These are phyloP conservation scores for Lamellibrachia satsuma DNA, from an alignment of 2,888 invertebrate species.

Conservation along the genomic window DNA sequence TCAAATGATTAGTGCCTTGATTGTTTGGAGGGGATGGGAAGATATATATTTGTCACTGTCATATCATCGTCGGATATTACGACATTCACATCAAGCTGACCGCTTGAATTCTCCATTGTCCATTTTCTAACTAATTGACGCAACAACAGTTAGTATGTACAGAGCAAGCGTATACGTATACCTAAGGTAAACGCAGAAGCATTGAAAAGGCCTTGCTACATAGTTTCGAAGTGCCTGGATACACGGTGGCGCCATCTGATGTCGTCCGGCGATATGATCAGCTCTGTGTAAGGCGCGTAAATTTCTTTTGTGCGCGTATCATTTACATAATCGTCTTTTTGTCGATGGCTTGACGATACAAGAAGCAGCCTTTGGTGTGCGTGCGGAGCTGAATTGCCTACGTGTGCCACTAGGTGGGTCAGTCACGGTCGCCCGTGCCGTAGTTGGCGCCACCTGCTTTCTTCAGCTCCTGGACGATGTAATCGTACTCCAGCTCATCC, in stretches of 20 bases:
- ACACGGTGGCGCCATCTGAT: neutral
- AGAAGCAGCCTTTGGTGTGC: neutral
- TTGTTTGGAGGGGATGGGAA: too few relatives aligned
- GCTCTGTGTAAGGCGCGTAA: neutral
- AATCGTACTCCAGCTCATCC: slow-evolving; percentile 76
- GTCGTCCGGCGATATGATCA: neutral
- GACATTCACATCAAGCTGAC: too few relatives aligned
- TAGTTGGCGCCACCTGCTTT: slow-evolving; percentile 84
- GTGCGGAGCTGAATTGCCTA: neutral
- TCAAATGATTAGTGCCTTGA: too few relatives aligned
- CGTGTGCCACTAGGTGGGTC: neutral
- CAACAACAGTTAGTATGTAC: neutral
- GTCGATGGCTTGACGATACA: neutral
- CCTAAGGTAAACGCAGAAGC: neutral
- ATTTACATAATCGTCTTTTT: neutral
- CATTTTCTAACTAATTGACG: too few relatives aligned
- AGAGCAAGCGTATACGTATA: neutral
- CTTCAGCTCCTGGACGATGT: slow-evolving; percentile 76
- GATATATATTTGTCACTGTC: too few relatives aligned
- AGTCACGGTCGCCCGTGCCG: slow-evolving; percentile 76
- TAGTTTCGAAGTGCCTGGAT: neutral
- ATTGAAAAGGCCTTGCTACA: neutral
- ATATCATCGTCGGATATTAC: too few relatives aligned
- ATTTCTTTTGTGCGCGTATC: neutral
- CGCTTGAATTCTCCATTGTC: too few relatives aligned